Base-by-base conservation (phyloP, 2,113 vertebrate genomes). In the Microtus montanus region DNA sequence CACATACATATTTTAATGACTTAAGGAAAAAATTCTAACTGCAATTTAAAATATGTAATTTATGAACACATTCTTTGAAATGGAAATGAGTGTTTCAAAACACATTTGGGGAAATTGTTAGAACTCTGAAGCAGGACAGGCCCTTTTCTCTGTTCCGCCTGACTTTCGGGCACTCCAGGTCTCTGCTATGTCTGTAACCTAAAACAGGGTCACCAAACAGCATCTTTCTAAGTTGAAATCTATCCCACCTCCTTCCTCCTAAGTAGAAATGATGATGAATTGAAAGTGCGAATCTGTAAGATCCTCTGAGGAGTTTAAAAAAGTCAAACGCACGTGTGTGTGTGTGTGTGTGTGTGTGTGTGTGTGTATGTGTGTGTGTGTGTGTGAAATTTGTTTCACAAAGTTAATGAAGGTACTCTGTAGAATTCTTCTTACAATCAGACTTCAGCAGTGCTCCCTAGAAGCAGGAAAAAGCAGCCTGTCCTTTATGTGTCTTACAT, bases 11-110 rank as follows among this genome's bases (percentile, higher is more conserved):
- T 97, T 96, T 92, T 33, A 88, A n/a, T 89, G 52, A 64, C 74
- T 1, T 24, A 93, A 91, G 92, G 78, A 83, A 92, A 95, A 91
- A 4, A 4, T 73, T 97, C 94, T 93, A 85, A 61, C 93, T 80
- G 5, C 58, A 95, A 70, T 52, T 88, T 91, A 49, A 96, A 75
- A 92, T 95, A n/a, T 28, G 11, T 94, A 77, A 95, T 64, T 84
- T 92, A 84, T 89, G 70, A 64, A 44, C 87, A 88, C 85, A 95
- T 49, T 74, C 30, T 94, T 86, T 87, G 94, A 93, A 63, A 22
- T 22, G 52, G 6, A 35, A 92, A 90, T 79, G 82, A 83, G 26
- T 79, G 35, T 96, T 87, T 89, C 17, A 91, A 91, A 85, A 5
- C 4, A n/a, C 19, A 84, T 90, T 41, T 92, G 73, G 19, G 30